Conservation (phyloP, 1,140 invertebrate species). For the Drosophila funebris region DNA sequence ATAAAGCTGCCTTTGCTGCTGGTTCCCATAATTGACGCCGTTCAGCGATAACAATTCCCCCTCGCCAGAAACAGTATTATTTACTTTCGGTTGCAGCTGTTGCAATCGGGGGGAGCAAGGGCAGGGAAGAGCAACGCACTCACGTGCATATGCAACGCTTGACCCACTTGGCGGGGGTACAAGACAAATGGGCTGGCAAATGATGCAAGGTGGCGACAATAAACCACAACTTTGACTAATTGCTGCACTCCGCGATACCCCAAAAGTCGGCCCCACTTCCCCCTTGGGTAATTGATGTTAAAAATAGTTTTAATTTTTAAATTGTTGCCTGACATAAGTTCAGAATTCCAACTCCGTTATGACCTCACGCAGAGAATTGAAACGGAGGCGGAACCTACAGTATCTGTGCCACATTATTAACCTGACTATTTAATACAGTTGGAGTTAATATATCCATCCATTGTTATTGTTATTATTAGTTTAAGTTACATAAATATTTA, state of each 20-base stretch:
- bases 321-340: constrained; percentile 10
- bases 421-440: background rate
- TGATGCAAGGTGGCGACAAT: constrained; percentile 32
- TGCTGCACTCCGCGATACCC: constrained; percentile 46
- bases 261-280: background rate
- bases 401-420: constrained; percentile 9
- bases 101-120: background rate
- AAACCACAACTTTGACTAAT: constrained; percentile 64
- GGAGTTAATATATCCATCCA: background rate
- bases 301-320: constrained; percentile 29
- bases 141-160: constrained; percentile 47
- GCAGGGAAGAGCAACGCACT: background rate
- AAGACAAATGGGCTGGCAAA: constrained; percentile 62
- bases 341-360: constrained; percentile 5
- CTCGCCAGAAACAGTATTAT: constrained; percentile 5
- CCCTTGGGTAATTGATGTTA: constrained; percentile 5
- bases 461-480: background rate
- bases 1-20: constrained; percentile 50
- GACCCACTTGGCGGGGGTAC: constrained; percentile 50
- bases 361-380: constrained; percentile 27
- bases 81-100: constrained; percentile 31
- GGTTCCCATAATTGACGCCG: constrained; percentile 51
- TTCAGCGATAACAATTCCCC: constrained; percentile 43
- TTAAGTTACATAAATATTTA: constrained; percentile 7
- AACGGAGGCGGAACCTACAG: constrained; percentile 19